These are phyloP conservation scores for Platyrinchus mystaceus DNA, from an alignment of 2,797 vertebrate species.

Conservation along the genomic window DNA sequence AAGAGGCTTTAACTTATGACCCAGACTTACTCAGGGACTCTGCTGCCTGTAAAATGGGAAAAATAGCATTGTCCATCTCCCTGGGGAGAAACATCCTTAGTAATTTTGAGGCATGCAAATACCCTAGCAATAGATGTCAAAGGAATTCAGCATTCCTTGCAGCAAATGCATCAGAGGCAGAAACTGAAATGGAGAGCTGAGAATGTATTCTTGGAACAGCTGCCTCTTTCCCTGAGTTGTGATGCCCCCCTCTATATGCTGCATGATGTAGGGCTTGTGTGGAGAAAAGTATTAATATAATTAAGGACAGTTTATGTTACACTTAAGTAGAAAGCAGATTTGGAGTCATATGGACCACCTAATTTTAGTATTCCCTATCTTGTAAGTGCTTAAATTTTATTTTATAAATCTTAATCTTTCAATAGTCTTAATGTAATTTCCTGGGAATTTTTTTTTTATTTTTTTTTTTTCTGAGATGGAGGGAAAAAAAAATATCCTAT, in stretches of 20 bases:
- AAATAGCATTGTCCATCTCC: background rate
- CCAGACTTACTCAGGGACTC: background rate
- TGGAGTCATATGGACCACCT: constrained; percentile 5
- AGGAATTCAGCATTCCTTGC: background rate
- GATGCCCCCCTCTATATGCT: background rate
- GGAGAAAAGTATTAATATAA: background rate
- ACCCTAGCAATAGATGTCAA: background rate
- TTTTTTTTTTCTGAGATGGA: background rate
- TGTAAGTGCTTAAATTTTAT: constrained; percentile 12
- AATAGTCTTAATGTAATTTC: background rate
- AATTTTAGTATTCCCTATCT: constrained; percentile 38
- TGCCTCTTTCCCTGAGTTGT: background rate
- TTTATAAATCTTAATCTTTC: constrained; percentile 10
- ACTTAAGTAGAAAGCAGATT: constrained; percentile 23
- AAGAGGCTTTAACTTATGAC: background rate
- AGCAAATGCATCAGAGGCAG: background rate
- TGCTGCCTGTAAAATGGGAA: background rate
- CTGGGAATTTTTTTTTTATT: background rate
- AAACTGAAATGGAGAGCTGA: background rate
- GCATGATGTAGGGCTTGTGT: background rate
- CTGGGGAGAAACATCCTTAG: background rate
- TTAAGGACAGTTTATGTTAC: background rate
- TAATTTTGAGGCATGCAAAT: background rate
- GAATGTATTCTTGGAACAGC: background rate
- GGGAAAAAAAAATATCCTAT: background rate